These are phyloP conservation scores for Dermatophagoides farinae DNA, from an alignment of 1,140 invertebrate genomes.

Conservation along the genomic window DNA sequence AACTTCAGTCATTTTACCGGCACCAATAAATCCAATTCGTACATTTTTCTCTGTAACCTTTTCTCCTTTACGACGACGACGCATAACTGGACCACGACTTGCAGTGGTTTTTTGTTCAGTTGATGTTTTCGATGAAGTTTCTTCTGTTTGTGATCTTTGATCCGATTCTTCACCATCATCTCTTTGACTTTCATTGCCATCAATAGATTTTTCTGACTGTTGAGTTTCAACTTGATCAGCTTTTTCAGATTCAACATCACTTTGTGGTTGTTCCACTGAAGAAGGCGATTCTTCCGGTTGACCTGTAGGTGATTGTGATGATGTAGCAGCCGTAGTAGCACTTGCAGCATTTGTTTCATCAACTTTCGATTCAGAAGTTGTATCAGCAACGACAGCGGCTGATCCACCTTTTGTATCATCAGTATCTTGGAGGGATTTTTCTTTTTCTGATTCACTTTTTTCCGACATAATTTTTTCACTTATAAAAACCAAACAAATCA, in stretches of 20 bases:
- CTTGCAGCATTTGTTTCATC: background rate
- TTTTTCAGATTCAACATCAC: too few relatives aligned
- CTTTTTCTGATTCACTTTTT: background rate
- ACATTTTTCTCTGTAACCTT: constrained; percentile 5
- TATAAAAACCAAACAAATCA: background rate
- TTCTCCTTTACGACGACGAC: background rate
- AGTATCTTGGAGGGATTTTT: background rate
- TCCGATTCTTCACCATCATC: too few relatives aligned
- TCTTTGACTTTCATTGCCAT: too few relatives aligned
- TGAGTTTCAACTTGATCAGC: too few relatives aligned
- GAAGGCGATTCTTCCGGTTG: too few relatives aligned
- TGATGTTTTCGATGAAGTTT: too few relatives aligned
- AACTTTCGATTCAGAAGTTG: background rate
- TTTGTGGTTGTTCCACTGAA: too few relatives aligned
- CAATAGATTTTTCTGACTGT: too few relatives aligned
- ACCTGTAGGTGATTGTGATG: background rate
- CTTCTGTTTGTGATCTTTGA: too few relatives aligned
- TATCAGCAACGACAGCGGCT: background rate
- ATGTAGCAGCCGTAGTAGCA: background rate
- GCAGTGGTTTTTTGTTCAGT: too few relatives aligned
- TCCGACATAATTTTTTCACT: background rate
- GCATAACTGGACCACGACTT: background rate
- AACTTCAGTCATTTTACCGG: constrained; percentile 15
- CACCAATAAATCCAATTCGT: constrained; percentile 16
- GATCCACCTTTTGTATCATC: background rate